Evolutionary conservation across 2,797 vertebrate genomes (phyloP), one percentile per base, ranked within the genome.

Genomic region (Melanotaenia pygmaea): DNA sequence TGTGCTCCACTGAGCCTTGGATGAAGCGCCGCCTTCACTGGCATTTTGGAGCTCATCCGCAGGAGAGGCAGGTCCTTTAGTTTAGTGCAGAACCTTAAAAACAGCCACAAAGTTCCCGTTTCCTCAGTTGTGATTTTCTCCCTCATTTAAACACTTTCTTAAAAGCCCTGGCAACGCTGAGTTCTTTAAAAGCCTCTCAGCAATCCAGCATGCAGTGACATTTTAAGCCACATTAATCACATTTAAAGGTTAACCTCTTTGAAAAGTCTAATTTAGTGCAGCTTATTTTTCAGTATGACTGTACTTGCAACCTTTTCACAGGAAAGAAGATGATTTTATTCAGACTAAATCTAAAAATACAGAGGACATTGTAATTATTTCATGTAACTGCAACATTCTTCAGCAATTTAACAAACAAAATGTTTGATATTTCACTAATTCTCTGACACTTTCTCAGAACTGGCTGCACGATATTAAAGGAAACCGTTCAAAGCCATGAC

Each of bases 151-250:
- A 64, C 62, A 45, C 61, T 78, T 77, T 75, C 64, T 56, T 50
- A 74, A 81, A 82, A 84, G 47, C 61, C 58, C 22, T 26, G 58
- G 56, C 76, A 72, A 76, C 74, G 75, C 64, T 73, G 59, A 66
- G 50, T 58, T 81, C 72, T 81, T 80, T 80, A 64, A 82, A 85
- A 86, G 82, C 65, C 37, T 62, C 72, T 79, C 50, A 70, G 74
- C 67, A 60, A 72, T 76, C 64, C 67, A 30, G 71, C 76, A 67
- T 28, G 64, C 82, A 10, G 51, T 79, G 81, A 81, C 84, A 87
- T 91, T 90, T 86, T 74, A 80, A 83, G 72, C 88, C 70, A 80
- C 79, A 84, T 89, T 79, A 90, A 83, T 85, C 68, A 79, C 72
- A 72, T 80, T 84, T 67, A 90, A 87, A 88, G 84, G 80, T 85